A percentile compares a stretch with the other conserved stretches of the same genome.
These are phyloP conservation scores for Tethya wilhelma DNA, from an alignment of 37 sponge, comb jelly and placozoan species.

Conservation along the genomic window DNA sequence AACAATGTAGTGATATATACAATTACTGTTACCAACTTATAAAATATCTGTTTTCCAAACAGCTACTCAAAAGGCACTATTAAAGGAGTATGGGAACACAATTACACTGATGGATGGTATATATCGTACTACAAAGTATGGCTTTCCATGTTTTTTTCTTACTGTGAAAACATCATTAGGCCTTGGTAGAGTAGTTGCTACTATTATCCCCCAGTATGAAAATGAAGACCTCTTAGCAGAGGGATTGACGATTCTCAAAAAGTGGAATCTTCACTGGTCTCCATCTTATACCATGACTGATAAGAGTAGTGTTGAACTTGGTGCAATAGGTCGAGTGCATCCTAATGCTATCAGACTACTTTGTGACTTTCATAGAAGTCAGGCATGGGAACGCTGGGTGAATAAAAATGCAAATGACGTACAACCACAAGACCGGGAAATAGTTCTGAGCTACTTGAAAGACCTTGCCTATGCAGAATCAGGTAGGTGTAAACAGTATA, in stretches of 20 bases:
- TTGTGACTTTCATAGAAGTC: conserved; percentile 33
- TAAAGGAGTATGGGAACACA: conserved; percentile 13
- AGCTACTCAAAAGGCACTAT: not conserved
- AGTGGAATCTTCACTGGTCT: conserved; percentile 47
- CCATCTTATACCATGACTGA: conserved; percentile 50
- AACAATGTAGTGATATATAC: not conserved
- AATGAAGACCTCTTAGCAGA: conserved; percentile 23
- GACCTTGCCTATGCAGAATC: conserved; percentile 9
- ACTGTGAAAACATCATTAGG: conserved; percentile 51
- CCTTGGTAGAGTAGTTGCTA: conserved; percentile 39
- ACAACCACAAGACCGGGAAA: not conserved
- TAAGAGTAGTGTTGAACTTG: conserved; percentile 30
- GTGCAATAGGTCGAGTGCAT: conserved; percentile 4
- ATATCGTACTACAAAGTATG: conserved; percentile 44
- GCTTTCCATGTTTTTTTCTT: conserved; percentile 59
- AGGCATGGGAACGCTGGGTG: conserved; percentile 30
- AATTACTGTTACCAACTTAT: too few species aligned
- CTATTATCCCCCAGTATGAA: conserved; percentile 51
- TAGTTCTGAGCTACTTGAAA: conserved; percentile 5
- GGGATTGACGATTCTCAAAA: conserved; percentile 11
- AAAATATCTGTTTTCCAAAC: conserved; percentile 27
- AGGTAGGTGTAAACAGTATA: conserved; percentile 1
- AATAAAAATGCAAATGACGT: conserved; percentile 21
- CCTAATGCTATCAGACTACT: not conserved
- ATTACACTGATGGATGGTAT: conserved; percentile 22